Percentiles rank a stretch among this genome's conserved stretches.
Conservation (phyloP, 2,888 invertebrate species). For the Aporophyla nigra region DNA sequence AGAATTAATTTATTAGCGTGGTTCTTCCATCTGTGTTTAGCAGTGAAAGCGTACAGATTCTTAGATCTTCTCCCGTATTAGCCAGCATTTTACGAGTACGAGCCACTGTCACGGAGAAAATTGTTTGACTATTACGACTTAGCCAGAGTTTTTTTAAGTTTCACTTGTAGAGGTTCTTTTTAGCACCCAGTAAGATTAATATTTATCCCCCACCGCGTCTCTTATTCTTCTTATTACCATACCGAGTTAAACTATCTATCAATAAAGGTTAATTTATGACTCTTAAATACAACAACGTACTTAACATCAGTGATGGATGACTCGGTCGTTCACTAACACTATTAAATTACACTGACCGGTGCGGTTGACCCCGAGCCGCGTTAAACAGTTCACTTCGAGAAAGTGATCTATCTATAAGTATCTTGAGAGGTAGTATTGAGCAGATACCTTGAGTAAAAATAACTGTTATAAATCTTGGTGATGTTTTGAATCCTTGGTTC, state of each 20-base stretch:
- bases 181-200: background rate
- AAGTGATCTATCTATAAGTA: constrained; percentile 40
- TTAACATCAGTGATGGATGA: constrained; percentile 59
- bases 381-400: constrained; percentile 35
- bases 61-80: background rate
- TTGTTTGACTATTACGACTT: background rate
- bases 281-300: constrained; percentile 50
- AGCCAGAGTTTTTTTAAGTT: background rate
- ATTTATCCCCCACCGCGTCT: background rate
- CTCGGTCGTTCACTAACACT: constrained; percentile 38
- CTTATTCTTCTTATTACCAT: constrained; percentile 7
- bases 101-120: background rate
- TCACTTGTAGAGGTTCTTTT: background rate
- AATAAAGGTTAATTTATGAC: constrained; percentile 57
- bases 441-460: constrained; percentile 2
- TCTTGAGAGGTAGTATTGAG: constrained; percentile 20
- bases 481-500: constrained; percentile 16
- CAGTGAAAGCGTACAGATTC: background rate
- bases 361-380: constrained; percentile 43
- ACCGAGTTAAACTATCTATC: constrained; percentile 41
- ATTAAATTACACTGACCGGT: constrained; percentile 52
- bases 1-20: too few species aligned
- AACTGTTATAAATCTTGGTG: constrained; percentile 23
- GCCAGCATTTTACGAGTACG: background rate
- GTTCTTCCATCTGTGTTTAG: background rate